phyloP scores from a whole-genome alignment of 2,888 invertebrate species.

The Melanostoma scalare region DNA sequence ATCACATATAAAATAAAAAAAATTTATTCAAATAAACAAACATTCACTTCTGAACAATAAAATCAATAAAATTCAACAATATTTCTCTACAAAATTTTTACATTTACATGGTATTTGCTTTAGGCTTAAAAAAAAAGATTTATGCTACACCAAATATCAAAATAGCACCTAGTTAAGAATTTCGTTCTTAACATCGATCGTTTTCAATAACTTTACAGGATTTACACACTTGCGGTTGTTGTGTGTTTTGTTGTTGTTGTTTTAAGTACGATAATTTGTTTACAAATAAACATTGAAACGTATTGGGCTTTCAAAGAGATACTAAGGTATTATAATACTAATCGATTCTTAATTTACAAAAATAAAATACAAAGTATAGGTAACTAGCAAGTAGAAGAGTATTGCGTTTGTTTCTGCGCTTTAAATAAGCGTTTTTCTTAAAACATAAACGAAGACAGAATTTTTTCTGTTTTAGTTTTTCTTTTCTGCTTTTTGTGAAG shows the following conservation, averaged over 20 bases:
- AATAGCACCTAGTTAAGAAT: slow-evolving; percentile 70
- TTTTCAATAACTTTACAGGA: slow-evolving; percentile 49
- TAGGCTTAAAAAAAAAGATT: slow-evolving; percentile 61
- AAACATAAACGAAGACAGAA: slow-evolving; percentile 68
- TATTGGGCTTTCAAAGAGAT: slow-evolving; percentile 60
- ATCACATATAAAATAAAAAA: slow-evolving; percentile 67
- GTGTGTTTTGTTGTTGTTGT: slow-evolving; percentile 16
- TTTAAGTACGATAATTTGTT: slow-evolving; percentile 30
- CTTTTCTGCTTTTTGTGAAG: slow-evolving; percentile 28
- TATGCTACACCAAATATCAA: slow-evolving; percentile 67
- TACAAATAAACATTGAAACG: slow-evolving; percentile 51
- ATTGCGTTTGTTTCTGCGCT: slow-evolving; percentile 44
- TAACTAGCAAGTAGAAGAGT: slow-evolving; percentile 68
- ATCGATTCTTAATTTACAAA: slow-evolving; percentile 60
- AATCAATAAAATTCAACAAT: slow-evolving; percentile 73
- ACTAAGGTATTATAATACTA: slow-evolving; percentile 67
- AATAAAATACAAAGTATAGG: slow-evolving; percentile 59
- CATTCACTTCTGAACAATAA: slow-evolving; percentile 73
- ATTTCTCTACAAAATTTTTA: slow-evolving; percentile 71
- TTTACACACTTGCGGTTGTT: slow-evolving; percentile 37
- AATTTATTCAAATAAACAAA: slow-evolving; percentile 73
- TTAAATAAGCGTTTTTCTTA: slow-evolving; percentile 50
- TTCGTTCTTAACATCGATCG: slow-evolving; percentile 32
- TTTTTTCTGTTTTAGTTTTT: slow-evolving; percentile 25
- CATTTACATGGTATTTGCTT: slow-evolving; percentile 67